Evolutionary conservation across 1,140 invertebrate species (phyloP).

Genomic region (Latrodectus geometricus): DNA sequence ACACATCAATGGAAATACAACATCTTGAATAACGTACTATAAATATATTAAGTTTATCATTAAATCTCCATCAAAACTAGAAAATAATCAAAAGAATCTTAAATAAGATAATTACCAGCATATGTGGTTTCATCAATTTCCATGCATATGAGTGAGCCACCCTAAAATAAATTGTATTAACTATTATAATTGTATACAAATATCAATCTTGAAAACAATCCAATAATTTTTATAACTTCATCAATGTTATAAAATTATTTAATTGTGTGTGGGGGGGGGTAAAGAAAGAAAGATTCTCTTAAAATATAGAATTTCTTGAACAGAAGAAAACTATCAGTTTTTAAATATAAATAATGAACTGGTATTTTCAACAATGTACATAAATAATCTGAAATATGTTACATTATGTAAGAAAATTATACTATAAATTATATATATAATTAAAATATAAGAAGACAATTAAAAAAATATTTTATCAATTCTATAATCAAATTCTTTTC

Average conservation of each 20-base stretch:
- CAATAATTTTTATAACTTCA: too few species aligned
- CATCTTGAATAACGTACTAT: slow-evolving; percentile 85
- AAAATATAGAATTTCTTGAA: not conserved
- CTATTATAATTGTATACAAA: not conserved
- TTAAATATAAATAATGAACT: too few species aligned
- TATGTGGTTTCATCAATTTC: slow-evolving; percentile 95
- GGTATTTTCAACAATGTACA: too few species aligned
- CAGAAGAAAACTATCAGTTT: too few species aligned
- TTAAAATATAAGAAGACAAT: too few species aligned
- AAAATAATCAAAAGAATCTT: not conserved
- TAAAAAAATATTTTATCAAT: too few species aligned
- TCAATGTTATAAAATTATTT: too few species aligned
- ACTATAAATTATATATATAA: too few species aligned
- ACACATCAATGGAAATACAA: slow-evolving; percentile 97
- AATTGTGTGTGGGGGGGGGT: too few species aligned
- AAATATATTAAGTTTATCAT: not conserved
- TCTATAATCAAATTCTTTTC: too few species aligned
- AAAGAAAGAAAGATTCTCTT: slow-evolving; percentile 55
- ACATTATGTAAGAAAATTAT: too few species aligned
- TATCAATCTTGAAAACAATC: slow-evolving; percentile 33
- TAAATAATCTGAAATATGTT: too few species aligned
- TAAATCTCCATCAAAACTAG: not conserved
- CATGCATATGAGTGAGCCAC: slow-evolving; percentile 88
- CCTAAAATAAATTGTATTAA: slow-evolving; percentile 67
- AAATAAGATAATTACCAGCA: slow-evolving; percentile 67